phyloP scores from a whole-genome alignment of 2,113 vertebrate genomes.

The Gavia stellata region DNA sequence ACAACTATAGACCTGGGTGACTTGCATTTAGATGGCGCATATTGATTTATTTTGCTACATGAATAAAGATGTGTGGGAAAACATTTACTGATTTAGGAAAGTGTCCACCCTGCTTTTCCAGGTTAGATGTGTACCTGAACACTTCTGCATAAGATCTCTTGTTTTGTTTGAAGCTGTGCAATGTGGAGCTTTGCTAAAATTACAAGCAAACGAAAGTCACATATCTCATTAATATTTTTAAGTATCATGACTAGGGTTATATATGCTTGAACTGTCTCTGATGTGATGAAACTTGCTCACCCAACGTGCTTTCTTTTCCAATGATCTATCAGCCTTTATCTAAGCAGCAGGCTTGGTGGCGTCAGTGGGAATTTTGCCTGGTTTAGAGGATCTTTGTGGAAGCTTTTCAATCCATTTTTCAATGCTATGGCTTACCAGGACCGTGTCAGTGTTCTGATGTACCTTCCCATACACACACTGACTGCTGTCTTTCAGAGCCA shows the following conservation, averaged over 20 bases:
- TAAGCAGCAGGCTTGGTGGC: slow-evolving; percentile 6
- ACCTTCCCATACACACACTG: neutral
- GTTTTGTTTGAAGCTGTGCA: neutral
- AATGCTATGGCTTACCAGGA: neutral
- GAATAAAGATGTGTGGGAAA: neutral
- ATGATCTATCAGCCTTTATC: neutral
- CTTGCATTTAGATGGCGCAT: neutral
- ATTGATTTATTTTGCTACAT: neutral
- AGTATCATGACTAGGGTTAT: neutral
- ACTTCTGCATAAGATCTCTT: neutral
- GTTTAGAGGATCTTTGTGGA: neutral
- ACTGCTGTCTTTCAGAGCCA: neutral
- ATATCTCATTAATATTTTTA: neutral
- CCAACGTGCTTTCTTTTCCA: neutral
- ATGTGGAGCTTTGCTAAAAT: neutral
- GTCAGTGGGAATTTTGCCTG: slow-evolving; percentile 9
- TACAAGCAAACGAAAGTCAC: neutral
- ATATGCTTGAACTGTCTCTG: neutral
- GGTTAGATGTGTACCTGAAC: neutral
- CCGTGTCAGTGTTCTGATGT: neutral
- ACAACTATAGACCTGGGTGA: neutral
- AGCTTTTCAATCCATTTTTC: neutral
- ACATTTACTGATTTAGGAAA: neutral
- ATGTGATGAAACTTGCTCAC: neutral
- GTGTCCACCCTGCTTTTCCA: neutral